Conservation (phyloP, 1,140 invertebrate species). For the Drosophila pachea region DNA sequence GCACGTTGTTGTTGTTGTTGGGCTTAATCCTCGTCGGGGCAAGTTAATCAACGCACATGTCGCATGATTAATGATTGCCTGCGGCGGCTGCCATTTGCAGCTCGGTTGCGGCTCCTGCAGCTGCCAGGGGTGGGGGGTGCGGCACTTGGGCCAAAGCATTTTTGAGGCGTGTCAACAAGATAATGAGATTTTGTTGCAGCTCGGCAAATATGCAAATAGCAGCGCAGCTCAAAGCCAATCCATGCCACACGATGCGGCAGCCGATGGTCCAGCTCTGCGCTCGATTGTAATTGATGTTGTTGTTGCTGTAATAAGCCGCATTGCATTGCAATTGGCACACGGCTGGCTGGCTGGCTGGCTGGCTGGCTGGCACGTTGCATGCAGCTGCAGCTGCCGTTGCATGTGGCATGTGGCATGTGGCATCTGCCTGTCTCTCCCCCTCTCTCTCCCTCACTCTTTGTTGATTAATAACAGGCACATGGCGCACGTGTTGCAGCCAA, state of each 20-base stretch:
- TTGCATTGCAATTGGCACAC: constrained; percentile 33
- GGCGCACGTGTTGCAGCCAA: constrained; percentile 62
- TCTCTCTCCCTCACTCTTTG: constrained; percentile 14
- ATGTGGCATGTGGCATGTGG: constrained; percentile 14
- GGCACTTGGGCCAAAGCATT: no score
- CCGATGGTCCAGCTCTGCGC: not conserved
- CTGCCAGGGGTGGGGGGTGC: no score
- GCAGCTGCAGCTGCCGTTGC: not conserved
- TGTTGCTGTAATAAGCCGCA: constrained; percentile 39
- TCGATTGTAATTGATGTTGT: constrained; percentile 6
- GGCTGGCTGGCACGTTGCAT: constrained; percentile 26
- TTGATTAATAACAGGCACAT: constrained; percentile 75
- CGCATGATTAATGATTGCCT: constrained; percentile 52
- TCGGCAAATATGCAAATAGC: constrained; percentile 55
- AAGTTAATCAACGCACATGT: constrained; percentile 58
- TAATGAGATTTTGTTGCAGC: constrained; percentile 69
- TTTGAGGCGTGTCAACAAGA: constrained; percentile 70
- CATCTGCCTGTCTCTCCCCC: constrained; percentile 6
- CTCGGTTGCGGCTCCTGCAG: constrained; percentile 1
- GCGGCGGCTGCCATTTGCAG: constrained; percentile 4
- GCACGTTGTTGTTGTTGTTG: not conserved
- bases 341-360: constrained; percentile 17
- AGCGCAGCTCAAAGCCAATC: constrained; percentile 35
- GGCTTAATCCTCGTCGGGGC: constrained; percentile 23
- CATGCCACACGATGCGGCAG: constrained; percentile 29